A percentile compares a stretch with the other conserved stretches of the same genome.
phyloP scores from a whole-genome alignment of 2,888 invertebrate species.

The Cheilosia vulpina region DNA sequence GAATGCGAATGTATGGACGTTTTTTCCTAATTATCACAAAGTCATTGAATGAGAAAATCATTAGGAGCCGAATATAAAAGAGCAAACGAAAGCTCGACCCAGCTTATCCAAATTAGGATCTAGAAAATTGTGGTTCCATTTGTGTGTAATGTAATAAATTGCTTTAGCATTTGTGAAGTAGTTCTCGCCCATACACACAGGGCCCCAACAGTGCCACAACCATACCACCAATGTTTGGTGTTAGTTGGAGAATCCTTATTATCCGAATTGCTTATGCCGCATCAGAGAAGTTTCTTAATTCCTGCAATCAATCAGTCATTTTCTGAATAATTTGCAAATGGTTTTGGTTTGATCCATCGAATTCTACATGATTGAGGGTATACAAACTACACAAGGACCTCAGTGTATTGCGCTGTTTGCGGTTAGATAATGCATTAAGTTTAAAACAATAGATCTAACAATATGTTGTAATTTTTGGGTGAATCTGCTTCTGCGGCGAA shows the following conservation, averaged over 20 bases:
- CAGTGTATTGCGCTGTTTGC: conserved; percentile 28
- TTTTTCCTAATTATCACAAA: conserved; percentile 51
- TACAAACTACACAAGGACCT: neutral
- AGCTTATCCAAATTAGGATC: conserved; percentile 7
- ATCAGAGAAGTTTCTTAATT: conserved; percentile 31
- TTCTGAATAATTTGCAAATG: conserved; percentile 66
- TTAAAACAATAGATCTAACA: conserved; percentile 65
- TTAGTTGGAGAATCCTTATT: conserved; percentile 27
- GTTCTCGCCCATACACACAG: conserved; percentile 34
- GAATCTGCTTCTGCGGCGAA: conserved; percentile 22
- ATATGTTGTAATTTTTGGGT: conserved; percentile 15
- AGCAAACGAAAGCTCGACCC: neutral
- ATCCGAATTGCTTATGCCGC: conserved; percentile 31
- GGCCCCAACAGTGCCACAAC: neutral
- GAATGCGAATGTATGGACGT: conserved; percentile 19
- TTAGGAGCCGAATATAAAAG: conserved; percentile 22
- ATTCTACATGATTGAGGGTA: conserved; percentile 19
- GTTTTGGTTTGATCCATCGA: conserved; percentile 34
- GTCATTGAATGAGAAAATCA: conserved; percentile 48
- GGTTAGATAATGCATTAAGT: conserved; percentile 65
- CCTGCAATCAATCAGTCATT: conserved; percentile 69
- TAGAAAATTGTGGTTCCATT: conserved; percentile 28
- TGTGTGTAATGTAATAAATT: conserved; percentile 54
- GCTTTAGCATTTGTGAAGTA: conserved; percentile 65
- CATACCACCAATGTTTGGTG: neutral